A percentile compares a stretch with the other conserved stretches of the same genome.
Conservation (phyloP, 2,797 vertebrate species). For the Neosalanx taihuensis region DNA sequence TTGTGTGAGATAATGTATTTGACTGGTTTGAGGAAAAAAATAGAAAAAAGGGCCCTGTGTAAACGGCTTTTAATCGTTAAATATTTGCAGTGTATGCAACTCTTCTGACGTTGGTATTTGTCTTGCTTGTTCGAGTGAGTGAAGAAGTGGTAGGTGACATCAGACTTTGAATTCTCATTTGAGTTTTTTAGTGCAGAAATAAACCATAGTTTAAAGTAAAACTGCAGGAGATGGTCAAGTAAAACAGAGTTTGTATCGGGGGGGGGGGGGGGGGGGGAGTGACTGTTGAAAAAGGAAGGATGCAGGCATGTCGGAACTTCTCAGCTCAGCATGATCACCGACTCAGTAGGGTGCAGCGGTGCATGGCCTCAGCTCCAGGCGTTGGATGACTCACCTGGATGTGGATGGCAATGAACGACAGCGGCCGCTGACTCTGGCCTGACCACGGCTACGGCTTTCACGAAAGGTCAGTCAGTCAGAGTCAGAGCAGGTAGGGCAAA, state of each 20-base stretch:
- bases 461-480: conserved; percentile 32
- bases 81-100: no score
- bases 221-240: conserved; percentile 4
- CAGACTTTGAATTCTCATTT: no score
- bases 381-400: conserved; percentile 35
- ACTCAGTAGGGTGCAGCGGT: background rate
- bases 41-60: no score
- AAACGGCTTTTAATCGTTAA: no score
- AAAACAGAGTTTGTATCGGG: background rate
- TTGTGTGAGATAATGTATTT: no score
- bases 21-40: no score
- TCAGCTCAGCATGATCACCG: conserved; percentile 10
- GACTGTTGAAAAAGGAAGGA: background rate
- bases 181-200: background rate
- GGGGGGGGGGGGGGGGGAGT: background rate
- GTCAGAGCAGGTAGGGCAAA: conserved; percentile 4
- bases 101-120: background rate
- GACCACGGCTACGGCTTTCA: conserved; percentile 6
- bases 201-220: conserved; percentile 17
- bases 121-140: background rate
- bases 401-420: conserved; percentile 19
- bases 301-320: background rate
- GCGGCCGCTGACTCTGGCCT: background rate
- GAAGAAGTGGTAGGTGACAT: background rate
- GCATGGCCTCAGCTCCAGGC: conserved; percentile 7